Conservation (phyloP, 2,797 vertebrate species). For the Rhynchonycteris naso region DNA sequence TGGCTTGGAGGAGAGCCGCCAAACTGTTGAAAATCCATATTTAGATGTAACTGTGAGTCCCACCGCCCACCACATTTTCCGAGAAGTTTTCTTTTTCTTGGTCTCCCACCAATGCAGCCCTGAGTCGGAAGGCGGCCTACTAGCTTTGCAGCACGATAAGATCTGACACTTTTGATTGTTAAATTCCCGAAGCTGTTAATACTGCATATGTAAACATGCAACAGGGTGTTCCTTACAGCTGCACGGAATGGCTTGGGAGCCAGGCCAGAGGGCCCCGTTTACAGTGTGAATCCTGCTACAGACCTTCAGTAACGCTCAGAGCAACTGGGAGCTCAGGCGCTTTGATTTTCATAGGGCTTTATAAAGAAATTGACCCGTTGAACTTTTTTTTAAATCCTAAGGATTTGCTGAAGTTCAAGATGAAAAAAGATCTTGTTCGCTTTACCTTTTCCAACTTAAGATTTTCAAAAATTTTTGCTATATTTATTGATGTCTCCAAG, state of each 20-base stretch:
- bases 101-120: neutral
- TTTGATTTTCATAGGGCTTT: constrained; percentile 34
- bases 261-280: neutral
- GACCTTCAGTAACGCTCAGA: neutral
- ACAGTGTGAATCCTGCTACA: neutral
- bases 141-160: neutral
- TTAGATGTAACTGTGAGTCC: neutral
- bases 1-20: neutral
- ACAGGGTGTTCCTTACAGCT: constrained; percentile 66
- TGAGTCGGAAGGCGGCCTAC: constrained; percentile 48
- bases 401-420: constrained; percentile 5
- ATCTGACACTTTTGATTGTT: constrained; percentile 64
- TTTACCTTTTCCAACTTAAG: neutral
- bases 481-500: neutral
- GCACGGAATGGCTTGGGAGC: neutral
- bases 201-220: constrained; percentile 41
- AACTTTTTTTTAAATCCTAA: neutral
- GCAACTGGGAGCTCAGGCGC: neutral
- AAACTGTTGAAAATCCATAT: neutral
- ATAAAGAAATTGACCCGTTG: neutral
- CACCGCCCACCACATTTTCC: neutral
- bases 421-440: neutral
- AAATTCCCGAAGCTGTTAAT: constrained; percentile 47
- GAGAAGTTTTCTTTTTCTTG: constrained; percentile 35
- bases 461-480: neutral